Conservation (phyloP, 30 jellyfish, hydroid and myxozoan species). For the Cassiopea xamachana region DNA sequence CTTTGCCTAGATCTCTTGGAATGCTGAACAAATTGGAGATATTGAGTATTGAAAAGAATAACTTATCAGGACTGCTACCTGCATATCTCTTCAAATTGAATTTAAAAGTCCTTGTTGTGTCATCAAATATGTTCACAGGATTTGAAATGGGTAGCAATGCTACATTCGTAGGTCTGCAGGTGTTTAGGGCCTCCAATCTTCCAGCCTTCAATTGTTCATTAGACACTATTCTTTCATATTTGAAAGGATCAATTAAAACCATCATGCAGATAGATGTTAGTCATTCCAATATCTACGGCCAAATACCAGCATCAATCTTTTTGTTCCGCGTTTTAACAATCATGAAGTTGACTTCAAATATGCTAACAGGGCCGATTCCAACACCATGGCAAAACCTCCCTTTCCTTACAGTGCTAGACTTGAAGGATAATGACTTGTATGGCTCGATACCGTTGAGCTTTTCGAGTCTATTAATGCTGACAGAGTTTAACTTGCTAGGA, state of each 20-base stretch:
- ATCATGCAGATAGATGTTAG: slow-evolving; percentile 51
- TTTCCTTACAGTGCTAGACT: slow-evolving; percentile 39
- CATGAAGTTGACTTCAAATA: slow-evolving; percentile 37
- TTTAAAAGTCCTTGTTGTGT: slow-evolving; percentile 38
- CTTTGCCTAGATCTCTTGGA: slow-evolving; percentile 62
- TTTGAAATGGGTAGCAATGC: slow-evolving; percentile 17
- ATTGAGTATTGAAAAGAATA: slow-evolving; percentile 38
- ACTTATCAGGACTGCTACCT: slow-evolving; percentile 42
- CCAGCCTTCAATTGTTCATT: slow-evolving; percentile 3
- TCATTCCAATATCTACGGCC: slow-evolving; percentile 45
- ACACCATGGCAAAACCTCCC: slow-evolving; percentile 42
- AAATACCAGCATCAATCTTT: slow-evolving; percentile 19
- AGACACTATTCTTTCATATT: background rate
- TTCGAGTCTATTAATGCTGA: slow-evolving; percentile 52
- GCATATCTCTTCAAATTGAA: slow-evolving; percentile 15
- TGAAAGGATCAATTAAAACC: slow-evolving; percentile 11
- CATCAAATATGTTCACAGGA: slow-evolving; percentile 34
- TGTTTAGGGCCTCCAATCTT: slow-evolving; percentile 37
- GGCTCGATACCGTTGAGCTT: slow-evolving; percentile 48
- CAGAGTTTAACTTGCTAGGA: slow-evolving; percentile 28
- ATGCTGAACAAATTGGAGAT: slow-evolving; percentile 1
- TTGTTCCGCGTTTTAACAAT: slow-evolving; percentile 11
- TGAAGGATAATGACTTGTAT: slow-evolving; percentile 30
- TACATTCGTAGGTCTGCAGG: slow-evolving; percentile 1
- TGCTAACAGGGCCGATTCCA: slow-evolving; percentile 31